phyloP scores from a whole-genome alignment of 2,888 invertebrate species.

The Aspidiotus destructor region DNA sequence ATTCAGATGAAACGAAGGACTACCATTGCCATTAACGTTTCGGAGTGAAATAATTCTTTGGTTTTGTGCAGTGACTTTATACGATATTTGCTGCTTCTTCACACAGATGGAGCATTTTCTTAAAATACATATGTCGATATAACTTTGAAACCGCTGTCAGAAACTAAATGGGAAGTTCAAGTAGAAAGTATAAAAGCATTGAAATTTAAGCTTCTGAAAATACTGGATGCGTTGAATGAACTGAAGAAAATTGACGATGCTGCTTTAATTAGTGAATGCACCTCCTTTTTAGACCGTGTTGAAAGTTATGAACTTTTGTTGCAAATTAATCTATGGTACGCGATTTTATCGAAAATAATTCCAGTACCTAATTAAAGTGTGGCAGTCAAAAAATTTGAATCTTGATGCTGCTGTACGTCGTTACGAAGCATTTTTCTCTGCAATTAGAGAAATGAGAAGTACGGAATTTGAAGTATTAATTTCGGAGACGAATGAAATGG shows the following conservation, averaged over 20 bases:
- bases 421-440: neutral
- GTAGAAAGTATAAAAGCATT: constrained; percentile 6
- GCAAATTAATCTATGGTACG: neutral
- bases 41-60: too few relatives aligned
- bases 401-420: neutral
- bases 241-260: neutral
- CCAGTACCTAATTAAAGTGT: neutral
- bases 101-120: neutral
- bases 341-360: neutral
- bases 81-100: constrained; percentile 16
- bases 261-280: neutral
- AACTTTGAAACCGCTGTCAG: constrained; percentile 9
- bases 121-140: neutral
- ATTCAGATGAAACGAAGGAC: too few relatives aligned
- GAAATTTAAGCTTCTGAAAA: constrained; percentile 10
- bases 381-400: neutral
- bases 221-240: neutral
- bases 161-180: constrained; percentile 5
- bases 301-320: neutral
- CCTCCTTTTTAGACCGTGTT: neutral
- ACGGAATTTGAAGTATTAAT: neutral
- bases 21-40: too few relatives aligned
- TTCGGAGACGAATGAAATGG: neutral
- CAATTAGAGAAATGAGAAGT: neutral
- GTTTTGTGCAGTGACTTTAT: constrained; percentile 2